phyloP scores from a whole-genome alignment of 2,888 invertebrate species.

The Orchestes rusci region DNA sequence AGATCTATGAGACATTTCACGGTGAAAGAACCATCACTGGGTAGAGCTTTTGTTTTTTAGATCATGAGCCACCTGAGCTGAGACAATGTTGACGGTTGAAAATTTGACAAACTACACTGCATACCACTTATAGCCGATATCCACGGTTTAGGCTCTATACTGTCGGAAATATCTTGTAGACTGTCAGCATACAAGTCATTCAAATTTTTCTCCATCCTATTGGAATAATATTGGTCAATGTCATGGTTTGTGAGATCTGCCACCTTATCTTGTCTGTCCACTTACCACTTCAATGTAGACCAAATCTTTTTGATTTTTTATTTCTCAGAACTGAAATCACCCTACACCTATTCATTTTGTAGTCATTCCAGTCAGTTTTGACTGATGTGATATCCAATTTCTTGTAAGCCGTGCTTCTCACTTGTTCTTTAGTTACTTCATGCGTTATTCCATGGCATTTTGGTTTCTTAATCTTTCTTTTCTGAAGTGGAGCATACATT shows the following conservation, averaged over 20 bases:
- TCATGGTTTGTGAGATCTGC: not conserved
- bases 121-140: not conserved
- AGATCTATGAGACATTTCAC: constrained; percentile 3
- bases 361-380: no score
- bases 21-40: not conserved
- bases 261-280: not conserved
- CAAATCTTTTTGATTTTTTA: not conserved
- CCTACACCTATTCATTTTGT: not conserved
- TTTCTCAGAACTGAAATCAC: not conserved
- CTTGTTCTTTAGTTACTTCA: not conserved
- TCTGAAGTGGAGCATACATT: not conserved
- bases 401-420: not conserved
- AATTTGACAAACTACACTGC: not conserved
- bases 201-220: not conserved
- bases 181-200: not conserved
- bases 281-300: not conserved
- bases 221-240: not conserved
- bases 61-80: not conserved
- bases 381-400: not conserved
- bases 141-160: not conserved
- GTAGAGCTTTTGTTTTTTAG: not conserved
- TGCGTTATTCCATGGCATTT: not conserved
- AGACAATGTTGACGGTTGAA: constrained; percentile 1
- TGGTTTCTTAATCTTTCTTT: not conserved
- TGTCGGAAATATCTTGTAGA: constrained; percentile 2